Evolutionary conservation across 2,888 invertebrate genomes (phyloP).

Genomic region (Actias luna): DNA sequence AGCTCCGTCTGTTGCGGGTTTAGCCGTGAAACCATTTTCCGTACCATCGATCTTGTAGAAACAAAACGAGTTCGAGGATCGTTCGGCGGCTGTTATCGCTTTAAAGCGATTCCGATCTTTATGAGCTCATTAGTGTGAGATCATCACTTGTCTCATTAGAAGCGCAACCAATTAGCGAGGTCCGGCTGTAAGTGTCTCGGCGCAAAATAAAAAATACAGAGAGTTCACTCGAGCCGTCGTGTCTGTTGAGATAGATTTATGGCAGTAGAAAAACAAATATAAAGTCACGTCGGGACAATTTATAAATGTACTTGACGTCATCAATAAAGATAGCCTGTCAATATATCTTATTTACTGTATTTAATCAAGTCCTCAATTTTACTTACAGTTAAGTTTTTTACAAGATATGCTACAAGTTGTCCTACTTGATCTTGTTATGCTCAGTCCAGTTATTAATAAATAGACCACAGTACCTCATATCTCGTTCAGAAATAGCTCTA

Average conservation of each 20-base stretch:
- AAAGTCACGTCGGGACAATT: not conserved
- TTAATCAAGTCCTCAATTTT: no score
- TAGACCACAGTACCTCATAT: no score
- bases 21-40: not conserved
- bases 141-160: slow-evolving; percentile 74
- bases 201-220: slow-evolving; percentile 10
- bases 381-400: no score
- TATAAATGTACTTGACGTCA: not conserved
- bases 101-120: slow-evolving; percentile 35
- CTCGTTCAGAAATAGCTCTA: no score
- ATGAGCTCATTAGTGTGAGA: slow-evolving; percentile 63
- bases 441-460: no score
- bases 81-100: slow-evolving; percentile 22
- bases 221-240: not conserved
- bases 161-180: slow-evolving; percentile 62
- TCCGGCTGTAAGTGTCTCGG: slow-evolving; percentile 35
- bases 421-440: no score
- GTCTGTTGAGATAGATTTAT: not conserved
- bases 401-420: no score
- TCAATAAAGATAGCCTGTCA: not conserved
- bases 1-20: no score
- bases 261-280: not conserved
- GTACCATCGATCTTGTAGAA: slow-evolving; percentile 15
- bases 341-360: not conserved
- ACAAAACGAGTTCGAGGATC: slow-evolving; percentile 17